These are phyloP conservation scores for Ageneiosus marmoratus DNA, from an alignment of 2,113 vertebrate genomes.

Conservation along the genomic window DNA sequence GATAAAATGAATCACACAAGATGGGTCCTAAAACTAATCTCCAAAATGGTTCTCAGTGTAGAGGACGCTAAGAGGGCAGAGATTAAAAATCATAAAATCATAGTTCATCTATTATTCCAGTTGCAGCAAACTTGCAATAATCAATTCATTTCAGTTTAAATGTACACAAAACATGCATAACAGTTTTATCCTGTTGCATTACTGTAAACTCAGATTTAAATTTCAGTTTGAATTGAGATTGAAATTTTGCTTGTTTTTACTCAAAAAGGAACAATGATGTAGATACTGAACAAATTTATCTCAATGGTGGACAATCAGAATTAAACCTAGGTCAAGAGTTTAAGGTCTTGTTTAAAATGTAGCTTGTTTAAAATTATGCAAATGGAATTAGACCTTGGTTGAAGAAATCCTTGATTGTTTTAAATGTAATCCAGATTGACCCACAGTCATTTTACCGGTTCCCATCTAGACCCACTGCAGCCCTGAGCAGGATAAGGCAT, in stretches of 20 bases:
- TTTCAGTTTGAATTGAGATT: background rate
- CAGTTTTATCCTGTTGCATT: background rate
- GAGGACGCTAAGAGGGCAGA: constrained; percentile 16
- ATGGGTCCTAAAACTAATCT: constrained; percentile 50
- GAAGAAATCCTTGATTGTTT: background rate
- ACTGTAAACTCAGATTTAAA: background rate
- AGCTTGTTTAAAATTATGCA: background rate
- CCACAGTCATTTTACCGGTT: background rate
- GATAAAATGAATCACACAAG: constrained; percentile 62
- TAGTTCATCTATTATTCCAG: background rate
- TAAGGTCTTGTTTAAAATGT: background rate
- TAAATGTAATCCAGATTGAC: background rate
- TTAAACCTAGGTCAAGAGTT: background rate
- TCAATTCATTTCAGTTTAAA: background rate
- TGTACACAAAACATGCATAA: background rate
- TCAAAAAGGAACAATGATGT: background rate
- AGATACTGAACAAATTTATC: background rate
- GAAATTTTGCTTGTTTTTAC: background rate
- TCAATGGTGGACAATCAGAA: background rate
- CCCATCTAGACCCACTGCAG: background rate
- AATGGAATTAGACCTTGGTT: background rate
- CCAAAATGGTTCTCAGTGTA: constrained; percentile 54
- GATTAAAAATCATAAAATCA: background rate
- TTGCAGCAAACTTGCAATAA: background rate
- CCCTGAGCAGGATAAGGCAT: background rate